phyloP scores from a whole-genome alignment of 1,140 invertebrate genomes.

The Pseudachorutes palmiensis region DNA sequence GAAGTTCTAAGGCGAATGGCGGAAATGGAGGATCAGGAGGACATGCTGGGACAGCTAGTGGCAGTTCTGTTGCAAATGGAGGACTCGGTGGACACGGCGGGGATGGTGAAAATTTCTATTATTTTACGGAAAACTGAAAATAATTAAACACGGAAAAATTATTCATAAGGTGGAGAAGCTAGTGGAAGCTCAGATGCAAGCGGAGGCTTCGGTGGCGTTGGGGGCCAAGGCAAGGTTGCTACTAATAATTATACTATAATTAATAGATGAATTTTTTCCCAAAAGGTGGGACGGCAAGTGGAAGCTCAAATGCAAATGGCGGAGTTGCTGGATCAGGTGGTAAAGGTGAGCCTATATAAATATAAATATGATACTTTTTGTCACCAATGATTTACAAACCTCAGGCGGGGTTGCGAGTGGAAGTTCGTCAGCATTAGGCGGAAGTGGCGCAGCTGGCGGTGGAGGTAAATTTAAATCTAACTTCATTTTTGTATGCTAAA shows the following conservation, averaged over 20 bases:
- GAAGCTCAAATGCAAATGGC: slow-evolving; percentile 12
- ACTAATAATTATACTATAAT: neutral
- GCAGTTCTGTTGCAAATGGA: slow-evolving; percentile 17
- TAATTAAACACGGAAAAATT: too few species aligned
- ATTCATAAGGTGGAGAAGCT: slow-evolving; percentile 22
- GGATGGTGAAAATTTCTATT: slow-evolving; percentile 10
- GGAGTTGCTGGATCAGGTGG: neutral
- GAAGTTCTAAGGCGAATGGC: slow-evolving; percentile 27
- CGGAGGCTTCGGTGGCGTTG: slow-evolving; percentile 31
- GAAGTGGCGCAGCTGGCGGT: neutral
- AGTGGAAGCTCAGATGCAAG: slow-evolving; percentile 15
- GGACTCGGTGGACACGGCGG: slow-evolving; percentile 31
- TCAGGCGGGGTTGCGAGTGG: too few species aligned
- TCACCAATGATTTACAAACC: too few species aligned
- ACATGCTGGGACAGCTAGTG: slow-evolving; percentile 11
- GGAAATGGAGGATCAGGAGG: slow-evolving; percentile 24
- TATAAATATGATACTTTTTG: slow-evolving; percentile 12
- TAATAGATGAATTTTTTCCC: neutral
- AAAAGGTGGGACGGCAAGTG: slow-evolving; percentile 4
- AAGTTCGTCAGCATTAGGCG: too few species aligned
- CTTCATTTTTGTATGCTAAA: too few species aligned
- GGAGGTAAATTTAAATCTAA: too few species aligned
- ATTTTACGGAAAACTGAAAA: too few species aligned
- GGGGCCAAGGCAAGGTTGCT: slow-evolving; percentile 13
- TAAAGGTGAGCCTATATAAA: neutral